phyloP scores from a whole-genome alignment of 2,113 vertebrate genomes.

The Platycercus adscitus region DNA sequence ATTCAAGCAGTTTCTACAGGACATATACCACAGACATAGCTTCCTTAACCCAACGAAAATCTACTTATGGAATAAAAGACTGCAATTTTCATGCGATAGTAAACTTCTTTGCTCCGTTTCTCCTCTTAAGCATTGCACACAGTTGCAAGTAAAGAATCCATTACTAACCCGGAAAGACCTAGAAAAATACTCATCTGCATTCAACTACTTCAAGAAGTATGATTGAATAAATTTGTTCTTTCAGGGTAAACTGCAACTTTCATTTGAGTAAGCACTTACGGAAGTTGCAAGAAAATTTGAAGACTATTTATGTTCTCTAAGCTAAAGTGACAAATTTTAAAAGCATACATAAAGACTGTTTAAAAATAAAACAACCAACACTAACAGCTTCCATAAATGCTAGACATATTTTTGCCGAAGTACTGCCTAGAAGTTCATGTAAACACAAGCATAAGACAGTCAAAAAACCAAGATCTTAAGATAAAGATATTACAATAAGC shows the following conservation, averaged over 20 bases:
- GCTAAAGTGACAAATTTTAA: neutral
- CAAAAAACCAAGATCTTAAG: neutral
- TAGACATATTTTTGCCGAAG: neutral
- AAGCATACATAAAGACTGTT: neutral
- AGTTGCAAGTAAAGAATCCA: neutral
- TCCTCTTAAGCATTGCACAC: neutral
- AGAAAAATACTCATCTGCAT: neutral
- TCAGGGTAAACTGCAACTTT: neutral
- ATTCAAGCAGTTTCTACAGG: neutral
- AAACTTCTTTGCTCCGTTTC: neutral
- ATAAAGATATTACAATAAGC: neutral
- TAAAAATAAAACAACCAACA: accelerated
- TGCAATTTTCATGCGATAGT: neutral
- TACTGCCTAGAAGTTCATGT: neutral
- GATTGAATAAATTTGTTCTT: neutral
- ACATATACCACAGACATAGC: neutral
- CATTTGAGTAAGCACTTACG: neutral
- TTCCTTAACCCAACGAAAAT: neutral
- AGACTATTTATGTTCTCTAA: neutral
- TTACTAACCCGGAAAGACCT: neutral
- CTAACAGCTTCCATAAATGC: neutral
- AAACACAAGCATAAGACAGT: neutral
- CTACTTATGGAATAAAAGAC: neutral
- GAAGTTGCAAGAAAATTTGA: neutral
- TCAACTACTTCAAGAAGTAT: neutral